A percentile compares a stretch with the other conserved stretches of the same genome.
These are phyloP conservation scores for Trichechus manatus DNA, from an alignment of 2,113 vertebrate genomes.

Conservation along the genomic window DNA sequence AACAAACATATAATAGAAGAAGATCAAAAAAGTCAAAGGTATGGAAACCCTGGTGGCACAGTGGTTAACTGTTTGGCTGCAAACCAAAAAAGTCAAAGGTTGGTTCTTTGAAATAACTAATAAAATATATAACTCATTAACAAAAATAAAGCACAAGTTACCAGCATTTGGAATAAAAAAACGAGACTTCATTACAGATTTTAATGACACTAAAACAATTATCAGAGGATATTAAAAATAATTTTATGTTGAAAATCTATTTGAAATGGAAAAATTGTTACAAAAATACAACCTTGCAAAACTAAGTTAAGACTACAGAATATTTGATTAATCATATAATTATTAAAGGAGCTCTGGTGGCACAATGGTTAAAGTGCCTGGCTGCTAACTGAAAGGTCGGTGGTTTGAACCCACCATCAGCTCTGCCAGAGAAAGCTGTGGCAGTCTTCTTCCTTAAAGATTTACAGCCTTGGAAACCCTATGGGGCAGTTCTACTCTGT, in stretches of 20 bases:
- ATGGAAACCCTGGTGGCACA: no score
- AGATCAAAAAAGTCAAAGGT: not conserved
- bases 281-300: not conserved
- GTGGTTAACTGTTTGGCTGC: no score
- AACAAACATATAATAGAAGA: not conserved
- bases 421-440: no score
- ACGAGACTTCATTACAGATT: not conserved
- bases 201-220: not conserved
- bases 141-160: not conserved
- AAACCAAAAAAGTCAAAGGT: not conserved
- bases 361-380: no score
- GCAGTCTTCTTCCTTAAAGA: no score
- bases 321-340: not conserved
- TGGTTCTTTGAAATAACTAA: conserved; percentile 18
- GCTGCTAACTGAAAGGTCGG: no score
- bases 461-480: no score
- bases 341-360: not conserved
- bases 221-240: not conserved
- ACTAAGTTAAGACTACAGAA: not conserved
- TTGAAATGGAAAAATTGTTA: conserved; percentile 1
- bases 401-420: no score
- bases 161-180: not conserved
- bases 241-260: not conserved
- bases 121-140: not conserved
- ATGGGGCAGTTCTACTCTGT: no score